Evolutionary conservation across 1,140 invertebrate genomes (phyloP).

Genomic region (Drosophila kanapiae): DNA sequence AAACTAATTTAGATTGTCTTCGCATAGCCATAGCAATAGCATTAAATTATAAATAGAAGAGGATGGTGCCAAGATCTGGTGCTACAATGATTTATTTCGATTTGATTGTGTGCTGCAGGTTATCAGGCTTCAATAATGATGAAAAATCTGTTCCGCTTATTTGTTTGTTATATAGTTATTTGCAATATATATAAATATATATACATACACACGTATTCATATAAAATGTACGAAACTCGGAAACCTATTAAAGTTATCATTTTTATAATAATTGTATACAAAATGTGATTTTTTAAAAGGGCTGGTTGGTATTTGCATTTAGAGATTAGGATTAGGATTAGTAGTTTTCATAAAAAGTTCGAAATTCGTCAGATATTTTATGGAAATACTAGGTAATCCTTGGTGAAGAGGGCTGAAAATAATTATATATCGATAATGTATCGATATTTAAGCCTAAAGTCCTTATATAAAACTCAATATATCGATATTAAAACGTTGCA

Average conservation of each 20-base stretch:
- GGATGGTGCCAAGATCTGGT: slow-evolving; percentile 40
- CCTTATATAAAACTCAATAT: background rate
- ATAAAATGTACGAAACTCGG: slow-evolving; percentile 26
- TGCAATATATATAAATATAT: slow-evolving; percentile 63
- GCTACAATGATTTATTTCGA: slow-evolving; percentile 32
- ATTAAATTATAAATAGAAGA: slow-evolving; percentile 29
- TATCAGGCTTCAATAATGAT: slow-evolving; percentile 48
- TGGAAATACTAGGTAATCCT: background rate
- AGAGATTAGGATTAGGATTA: background rate
- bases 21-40: slow-evolving; percentile 49
- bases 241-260: slow-evolving; percentile 57
- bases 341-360: background rate
- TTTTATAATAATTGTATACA: slow-evolving; percentile 55
- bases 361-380: background rate
- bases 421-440: no score
- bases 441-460: background rate
- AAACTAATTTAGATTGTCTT: slow-evolving; percentile 58
- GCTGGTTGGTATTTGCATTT: no score
- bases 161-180: slow-evolving; percentile 76
- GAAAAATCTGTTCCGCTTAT: slow-evolving; percentile 48
- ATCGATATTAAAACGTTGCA: background rate
- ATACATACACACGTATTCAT: slow-evolving; percentile 25
- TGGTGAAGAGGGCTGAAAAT: no score
- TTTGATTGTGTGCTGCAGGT: slow-evolving; percentile 42
- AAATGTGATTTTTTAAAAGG: background rate